Conservation (phyloP, 2,113 vertebrate species). For the Scophthalmus maximus region DNA sequence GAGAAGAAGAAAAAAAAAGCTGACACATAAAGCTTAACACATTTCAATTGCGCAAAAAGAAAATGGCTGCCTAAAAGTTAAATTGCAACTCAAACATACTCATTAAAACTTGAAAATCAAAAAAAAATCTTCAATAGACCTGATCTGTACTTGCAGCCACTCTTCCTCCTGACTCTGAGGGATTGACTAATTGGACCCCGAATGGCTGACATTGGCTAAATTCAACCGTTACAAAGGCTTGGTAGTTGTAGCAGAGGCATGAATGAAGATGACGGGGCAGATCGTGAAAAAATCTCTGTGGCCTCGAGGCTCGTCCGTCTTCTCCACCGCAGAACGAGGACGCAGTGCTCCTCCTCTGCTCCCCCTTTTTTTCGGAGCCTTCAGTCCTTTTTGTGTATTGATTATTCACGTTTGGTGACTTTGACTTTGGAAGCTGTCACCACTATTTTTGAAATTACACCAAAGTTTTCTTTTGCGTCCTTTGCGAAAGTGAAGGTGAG, state of each 20-base stretch:
- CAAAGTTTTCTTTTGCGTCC: slow-evolving; percentile 72
- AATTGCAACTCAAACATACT: not conserved
- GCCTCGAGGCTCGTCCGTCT: slow-evolving; percentile 59
- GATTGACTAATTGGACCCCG: slow-evolving; percentile 62
- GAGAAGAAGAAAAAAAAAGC: not conserved
- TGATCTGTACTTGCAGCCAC: slow-evolving; percentile 34
- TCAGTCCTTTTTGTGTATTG: slow-evolving; percentile 53
- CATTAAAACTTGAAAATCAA: slow-evolving; percentile 29
- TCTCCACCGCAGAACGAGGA: slow-evolving; percentile 27
- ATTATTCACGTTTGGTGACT: slow-evolving; percentile 66
- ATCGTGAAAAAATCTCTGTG: slow-evolving; percentile 31
- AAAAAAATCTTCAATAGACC: slow-evolving; percentile 30
- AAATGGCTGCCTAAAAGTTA: not conserved
- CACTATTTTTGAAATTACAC: slow-evolving; percentile 68
- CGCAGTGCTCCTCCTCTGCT: slow-evolving; percentile 44
- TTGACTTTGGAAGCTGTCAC: slow-evolving; percentile 73
- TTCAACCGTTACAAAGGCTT: slow-evolving; percentile 52
- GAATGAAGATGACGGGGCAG: slow-evolving; percentile 47
- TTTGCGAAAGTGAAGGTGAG: slow-evolving; percentile 76
- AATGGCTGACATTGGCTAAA: slow-evolving; percentile 42
- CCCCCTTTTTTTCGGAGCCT: slow-evolving; percentile 33
- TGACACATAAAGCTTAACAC: not conserved
- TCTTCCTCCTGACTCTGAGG: slow-evolving; percentile 37
- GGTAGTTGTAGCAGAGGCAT: slow-evolving; percentile 39
- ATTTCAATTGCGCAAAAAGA: too few species aligned